Evolutionary conservation across 2,888 invertebrate species (phyloP).

Genomic region (Drosophila mulleri): DNA sequence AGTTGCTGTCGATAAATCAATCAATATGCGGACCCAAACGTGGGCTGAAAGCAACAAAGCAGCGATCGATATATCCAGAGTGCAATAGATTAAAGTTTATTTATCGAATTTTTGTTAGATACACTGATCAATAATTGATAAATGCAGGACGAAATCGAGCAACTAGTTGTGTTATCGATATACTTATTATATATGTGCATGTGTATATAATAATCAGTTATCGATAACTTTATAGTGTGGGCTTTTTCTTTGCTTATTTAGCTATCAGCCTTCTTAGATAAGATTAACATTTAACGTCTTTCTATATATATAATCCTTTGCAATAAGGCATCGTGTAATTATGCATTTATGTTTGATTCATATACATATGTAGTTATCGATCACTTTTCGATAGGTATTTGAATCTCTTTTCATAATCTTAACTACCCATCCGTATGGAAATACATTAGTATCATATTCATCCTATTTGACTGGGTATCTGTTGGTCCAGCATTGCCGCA

Average conservation of each 20-base stretch:
- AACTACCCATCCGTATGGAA: background rate
- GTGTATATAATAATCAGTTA: too few relatives aligned
- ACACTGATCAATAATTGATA: too few relatives aligned
- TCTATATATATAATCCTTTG: too few relatives aligned
- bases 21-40: background rate
- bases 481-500: background rate
- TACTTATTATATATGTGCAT: too few relatives aligned
- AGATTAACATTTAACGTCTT: too few relatives aligned
- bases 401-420: background rate
- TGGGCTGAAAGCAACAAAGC: background rate
- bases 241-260: background rate
- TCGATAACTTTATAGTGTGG: background rate
- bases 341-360: too few relatives aligned
- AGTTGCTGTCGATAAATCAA: conserved; percentile 8
- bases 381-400: background rate
- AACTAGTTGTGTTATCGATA: too few relatives aligned
- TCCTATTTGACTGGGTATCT: conserved; percentile 1
- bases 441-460: background rate
- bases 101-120: background rate
- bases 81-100: background rate
- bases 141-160: too few relatives aligned
- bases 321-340: too few relatives aligned
- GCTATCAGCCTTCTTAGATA: background rate
- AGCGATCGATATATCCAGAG: background rate
- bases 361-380: background rate